These are phyloP conservation scores for Aptenodytes patagonicus DNA, from an alignment of 2,113 vertebrate genomes.

Conservation along the genomic window DNA sequence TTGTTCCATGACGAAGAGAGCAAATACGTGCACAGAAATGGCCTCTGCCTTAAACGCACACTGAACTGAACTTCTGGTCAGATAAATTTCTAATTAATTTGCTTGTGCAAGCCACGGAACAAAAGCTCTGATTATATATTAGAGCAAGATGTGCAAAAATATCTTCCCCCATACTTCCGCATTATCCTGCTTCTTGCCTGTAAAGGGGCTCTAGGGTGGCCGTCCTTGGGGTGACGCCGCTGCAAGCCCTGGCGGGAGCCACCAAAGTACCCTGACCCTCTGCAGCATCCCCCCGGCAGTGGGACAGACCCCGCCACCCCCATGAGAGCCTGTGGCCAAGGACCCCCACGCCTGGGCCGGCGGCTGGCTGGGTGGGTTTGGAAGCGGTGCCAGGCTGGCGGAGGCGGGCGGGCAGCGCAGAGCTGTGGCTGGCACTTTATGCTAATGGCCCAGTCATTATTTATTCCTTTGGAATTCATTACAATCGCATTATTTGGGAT, in stretches of 20 bases:
- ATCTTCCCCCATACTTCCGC: not conserved
- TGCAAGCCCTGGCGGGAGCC: rapidly evolving
- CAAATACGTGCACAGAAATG: not conserved
- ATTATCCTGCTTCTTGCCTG: not conserved
- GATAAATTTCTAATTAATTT: slow-evolving; percentile 55
- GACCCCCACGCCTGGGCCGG: not conserved
- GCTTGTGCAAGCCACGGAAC: slow-evolving; percentile 16
- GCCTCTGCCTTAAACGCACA: not conserved
- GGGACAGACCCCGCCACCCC: not conserved
- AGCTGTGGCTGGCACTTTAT: slow-evolving; percentile 47
- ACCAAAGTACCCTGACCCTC: too few species aligned
- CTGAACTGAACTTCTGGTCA: slow-evolving; percentile 5
- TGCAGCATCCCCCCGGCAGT: rapidly evolving
- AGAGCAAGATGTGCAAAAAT: not conserved
- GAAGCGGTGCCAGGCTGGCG: not conserved
- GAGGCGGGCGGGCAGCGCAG: not conserved
- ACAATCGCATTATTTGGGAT: not conserved
- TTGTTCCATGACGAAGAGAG: not conserved
- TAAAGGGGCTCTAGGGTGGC: not conserved
- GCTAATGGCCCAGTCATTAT: slow-evolving; percentile 24
- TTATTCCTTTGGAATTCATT: slow-evolving; percentile 56
- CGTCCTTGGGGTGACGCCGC: rapidly evolving
- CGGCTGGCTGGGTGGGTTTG: not conserved
- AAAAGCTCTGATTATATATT: slow-evolving; percentile 18
- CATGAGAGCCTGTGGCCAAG: not conserved